Conservation (phyloP, 1,140 invertebrate species). For the Drosophila bocki region DNA sequence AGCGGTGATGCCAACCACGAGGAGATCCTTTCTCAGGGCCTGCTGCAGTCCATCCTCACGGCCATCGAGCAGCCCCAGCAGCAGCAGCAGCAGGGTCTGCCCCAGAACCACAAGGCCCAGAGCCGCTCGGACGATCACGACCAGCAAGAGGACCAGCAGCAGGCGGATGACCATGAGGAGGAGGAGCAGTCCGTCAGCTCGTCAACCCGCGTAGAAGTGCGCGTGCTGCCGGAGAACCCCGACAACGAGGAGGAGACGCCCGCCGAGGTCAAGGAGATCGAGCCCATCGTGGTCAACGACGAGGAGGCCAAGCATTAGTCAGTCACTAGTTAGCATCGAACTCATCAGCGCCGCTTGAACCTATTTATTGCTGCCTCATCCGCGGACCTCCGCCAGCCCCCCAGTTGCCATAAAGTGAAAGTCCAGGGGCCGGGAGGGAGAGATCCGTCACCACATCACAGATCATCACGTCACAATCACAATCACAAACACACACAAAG, state of each 20-base stretch:
- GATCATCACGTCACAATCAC: constrained; percentile 7
- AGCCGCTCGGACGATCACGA: constrained; percentile 71
- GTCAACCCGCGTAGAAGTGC: constrained; percentile 61
- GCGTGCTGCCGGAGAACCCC: constrained; percentile 47
- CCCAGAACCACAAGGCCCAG: constrained; percentile 65
- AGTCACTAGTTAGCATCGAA: constrained; percentile 63
- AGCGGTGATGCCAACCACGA: constrained; percentile 86
- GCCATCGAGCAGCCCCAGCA: constrained; percentile 89
- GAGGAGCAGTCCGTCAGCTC: constrained; percentile 35
- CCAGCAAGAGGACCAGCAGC: constrained; percentile 16
- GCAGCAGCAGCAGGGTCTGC: constrained; percentile 29
- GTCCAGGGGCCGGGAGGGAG: constrained; percentile 30
- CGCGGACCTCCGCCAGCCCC: constrained; percentile 14
- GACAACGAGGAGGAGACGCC: constrained; percentile 57
- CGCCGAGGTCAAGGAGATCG: constrained; percentile 57
- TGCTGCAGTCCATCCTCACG: constrained; percentile 91
- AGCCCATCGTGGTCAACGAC: constrained; percentile 67
- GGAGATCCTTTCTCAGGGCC: constrained; percentile 90
- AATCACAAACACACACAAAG: constrained; percentile 1
- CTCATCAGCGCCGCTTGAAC: constrained; percentile 59
- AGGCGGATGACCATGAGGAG: constrained; percentile 16
- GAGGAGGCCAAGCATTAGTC: constrained; percentile 66
- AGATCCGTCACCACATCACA: neutral
- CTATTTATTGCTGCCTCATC: constrained; percentile 63
- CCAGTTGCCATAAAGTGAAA: constrained; percentile 61